Evolutionary conservation across 2,888 invertebrate genomes (phyloP).

Genomic region (Diploptera punctata): DNA sequence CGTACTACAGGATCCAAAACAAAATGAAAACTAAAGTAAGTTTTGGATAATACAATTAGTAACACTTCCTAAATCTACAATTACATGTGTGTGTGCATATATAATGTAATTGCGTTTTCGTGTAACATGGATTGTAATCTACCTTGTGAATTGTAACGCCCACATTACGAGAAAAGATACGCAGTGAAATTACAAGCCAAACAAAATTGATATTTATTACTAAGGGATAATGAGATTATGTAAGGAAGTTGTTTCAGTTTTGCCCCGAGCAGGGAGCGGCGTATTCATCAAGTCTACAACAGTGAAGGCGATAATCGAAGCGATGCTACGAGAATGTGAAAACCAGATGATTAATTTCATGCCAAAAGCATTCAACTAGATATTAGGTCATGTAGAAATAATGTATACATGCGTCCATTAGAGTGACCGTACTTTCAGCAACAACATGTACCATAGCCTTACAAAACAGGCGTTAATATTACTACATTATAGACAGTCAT

Average conservation of each 20-base stretch:
- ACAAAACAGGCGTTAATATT: too few species aligned
- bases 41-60: conserved; percentile 19
- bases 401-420: too few species aligned
- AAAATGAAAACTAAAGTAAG: conserved; percentile 16
- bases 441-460: too few species aligned
- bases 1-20: not conserved
- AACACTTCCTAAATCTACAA: not conserved
- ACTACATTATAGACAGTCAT: too few species aligned
- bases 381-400: too few species aligned
- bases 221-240: not conserved
- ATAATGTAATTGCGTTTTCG: conserved; percentile 18
- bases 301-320: too few species aligned
- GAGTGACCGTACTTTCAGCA: too few species aligned
- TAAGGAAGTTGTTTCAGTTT: not conserved
- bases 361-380: too few species aligned
- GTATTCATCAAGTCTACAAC: too few species aligned
- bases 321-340: too few species aligned
- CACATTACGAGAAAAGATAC: not conserved
- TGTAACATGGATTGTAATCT: not conserved
- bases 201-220: not conserved
- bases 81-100: not conserved
- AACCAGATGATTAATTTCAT: too few species aligned
- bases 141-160: not conserved
- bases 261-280: too few species aligned
- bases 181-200: not conserved